Conservation (phyloP, 1,140 invertebrate species). For the Fopius arisanus region DNA sequence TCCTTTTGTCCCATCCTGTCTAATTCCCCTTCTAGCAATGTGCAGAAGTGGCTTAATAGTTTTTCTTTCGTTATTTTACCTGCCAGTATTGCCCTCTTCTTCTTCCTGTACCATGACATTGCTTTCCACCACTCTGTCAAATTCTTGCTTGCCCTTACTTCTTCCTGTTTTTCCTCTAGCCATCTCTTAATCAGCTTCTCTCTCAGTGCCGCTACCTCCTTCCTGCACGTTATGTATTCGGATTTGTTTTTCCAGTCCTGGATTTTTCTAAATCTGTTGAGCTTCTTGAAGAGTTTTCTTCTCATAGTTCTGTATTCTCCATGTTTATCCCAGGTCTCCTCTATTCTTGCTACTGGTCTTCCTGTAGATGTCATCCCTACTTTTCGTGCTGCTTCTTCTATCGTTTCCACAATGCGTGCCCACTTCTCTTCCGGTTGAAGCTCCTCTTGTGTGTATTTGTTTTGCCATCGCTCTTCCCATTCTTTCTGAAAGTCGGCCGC, state of each 20-base stretch:
- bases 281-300: background rate
- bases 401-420: background rate
- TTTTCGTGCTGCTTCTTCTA: constrained; percentile 16
- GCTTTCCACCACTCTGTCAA: constrained; percentile 8
- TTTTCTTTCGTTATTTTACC: background rate
- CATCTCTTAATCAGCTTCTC: background rate
- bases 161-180: background rate
- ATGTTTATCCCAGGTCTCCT: background rate
- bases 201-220: background rate
- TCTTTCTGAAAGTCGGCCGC: background rate
- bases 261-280: background rate
- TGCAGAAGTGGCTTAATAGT: background rate
- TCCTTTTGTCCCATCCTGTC: too few species aligned
- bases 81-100: constrained; percentile 6
- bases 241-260: background rate
- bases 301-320: background rate
- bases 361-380: constrained; percentile 13
- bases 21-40: constrained; percentile 5
- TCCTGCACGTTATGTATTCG: background rate
- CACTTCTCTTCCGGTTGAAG: background rate
- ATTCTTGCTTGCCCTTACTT: background rate
- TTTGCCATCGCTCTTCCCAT: background rate
- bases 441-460: too few species aligned
- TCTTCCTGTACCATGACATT: constrained; percentile 8
- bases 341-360: background rate